Conservation (phyloP, 2,888 invertebrate species). For the Junonia oenone region DNA sequence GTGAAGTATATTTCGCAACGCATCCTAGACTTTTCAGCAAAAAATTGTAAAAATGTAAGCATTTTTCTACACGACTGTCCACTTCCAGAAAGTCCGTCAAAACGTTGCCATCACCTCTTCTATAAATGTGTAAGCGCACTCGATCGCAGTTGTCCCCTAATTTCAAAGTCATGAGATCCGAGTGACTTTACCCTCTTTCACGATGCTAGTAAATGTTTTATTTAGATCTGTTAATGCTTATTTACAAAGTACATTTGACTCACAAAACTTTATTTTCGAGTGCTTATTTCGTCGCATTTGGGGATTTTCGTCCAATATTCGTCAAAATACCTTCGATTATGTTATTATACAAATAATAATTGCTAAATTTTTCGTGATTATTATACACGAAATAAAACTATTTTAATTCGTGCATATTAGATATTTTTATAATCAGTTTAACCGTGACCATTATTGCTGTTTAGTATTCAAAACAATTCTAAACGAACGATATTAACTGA, state of each 20-base stretch:
- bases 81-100: neutral
- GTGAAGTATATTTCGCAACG: no score
- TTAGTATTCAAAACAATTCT: no score
- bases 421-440: no score
- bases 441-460: no score
- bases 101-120: slow-evolving; percentile 10
- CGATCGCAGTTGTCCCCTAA: slow-evolving; percentile 45
- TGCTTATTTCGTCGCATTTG: no score
- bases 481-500: no score
- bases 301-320: no score
- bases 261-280: neutral
- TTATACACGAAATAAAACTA: no score
- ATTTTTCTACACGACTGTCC: slow-evolving; percentile 7
- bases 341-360: no score
- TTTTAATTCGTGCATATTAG: no score
- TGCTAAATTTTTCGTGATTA: no score
- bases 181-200: slow-evolving; percentile 8
- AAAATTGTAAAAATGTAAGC: neutral
- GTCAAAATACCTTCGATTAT: no score
- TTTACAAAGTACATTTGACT: neutral
- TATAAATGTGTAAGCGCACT: slow-evolving; percentile 55
- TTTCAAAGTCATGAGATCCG: slow-evolving; percentile 61
- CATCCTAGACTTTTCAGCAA: neutral
- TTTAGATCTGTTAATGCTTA: neutral
- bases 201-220: neutral